Percentiles rank a stretch among this genome's conserved stretches.
These are phyloP conservation scores for Rhagonycha fulva DNA, from an alignment of 2,888 invertebrate genomes.

Conservation along the genomic window DNA sequence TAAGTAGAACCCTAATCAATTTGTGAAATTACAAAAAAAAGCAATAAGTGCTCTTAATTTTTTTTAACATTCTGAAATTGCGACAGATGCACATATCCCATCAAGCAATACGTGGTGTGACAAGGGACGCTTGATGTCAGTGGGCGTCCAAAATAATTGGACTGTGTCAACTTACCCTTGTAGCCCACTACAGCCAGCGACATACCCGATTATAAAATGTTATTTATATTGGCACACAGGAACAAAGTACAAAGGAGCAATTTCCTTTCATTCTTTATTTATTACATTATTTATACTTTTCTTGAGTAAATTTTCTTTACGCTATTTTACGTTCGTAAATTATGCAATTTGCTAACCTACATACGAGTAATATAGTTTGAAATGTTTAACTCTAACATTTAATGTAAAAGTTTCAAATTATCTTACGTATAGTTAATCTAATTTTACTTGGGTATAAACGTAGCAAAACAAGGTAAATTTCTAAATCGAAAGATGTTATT, in stretches of 20 bases:
- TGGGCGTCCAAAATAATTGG: too few relatives aligned
- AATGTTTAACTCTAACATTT: background rate
- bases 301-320: background rate
- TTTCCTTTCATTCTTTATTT: background rate
- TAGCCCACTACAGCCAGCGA: background rate
- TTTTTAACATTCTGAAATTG: too few relatives aligned
- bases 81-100: too few relatives aligned
- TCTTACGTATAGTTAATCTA: background rate
- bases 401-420: background rate
- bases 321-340: background rate
- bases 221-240: background rate
- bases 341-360: background rate
- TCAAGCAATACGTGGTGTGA: too few relatives aligned
- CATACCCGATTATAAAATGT: background rate
- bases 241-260: background rate
- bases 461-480: background rate
- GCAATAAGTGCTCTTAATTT: too few relatives aligned
- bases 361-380: background rate
- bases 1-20: too few relatives aligned
- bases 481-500: background rate
- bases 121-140: too few relatives aligned
- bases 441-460: background rate
- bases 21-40: too few relatives aligned
- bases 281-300: background rate
- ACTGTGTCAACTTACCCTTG: too few relatives aligned